Evolutionary conservation across 2,113 vertebrate species (phyloP).

Genomic region (Donacobius atricapilla): DNA sequence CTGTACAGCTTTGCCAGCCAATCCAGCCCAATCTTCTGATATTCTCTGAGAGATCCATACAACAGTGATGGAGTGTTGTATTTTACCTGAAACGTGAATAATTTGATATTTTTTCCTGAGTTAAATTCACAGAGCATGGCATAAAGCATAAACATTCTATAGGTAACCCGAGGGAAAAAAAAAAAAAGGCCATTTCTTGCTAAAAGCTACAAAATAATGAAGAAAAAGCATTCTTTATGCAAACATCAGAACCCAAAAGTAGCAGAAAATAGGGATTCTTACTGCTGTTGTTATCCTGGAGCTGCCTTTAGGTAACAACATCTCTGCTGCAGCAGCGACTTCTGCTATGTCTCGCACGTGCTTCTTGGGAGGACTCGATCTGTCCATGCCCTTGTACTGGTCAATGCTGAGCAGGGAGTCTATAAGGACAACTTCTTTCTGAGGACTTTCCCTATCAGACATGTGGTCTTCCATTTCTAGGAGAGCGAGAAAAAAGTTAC

Average conservation of each 20-base stretch:
- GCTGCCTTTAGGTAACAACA: conserved; percentile 87
- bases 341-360: conserved; percentile 84
- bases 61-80: conserved; percentile 79
- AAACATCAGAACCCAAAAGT: background rate
- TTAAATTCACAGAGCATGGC: background rate
- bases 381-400: conserved; percentile 80
- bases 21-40: conserved; percentile 89
- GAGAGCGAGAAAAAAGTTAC: background rate
- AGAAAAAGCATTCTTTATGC: background rate
- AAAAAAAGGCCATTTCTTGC: background rate
- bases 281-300: conserved; percentile 82
- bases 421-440: conserved; percentile 83
- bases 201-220: background rate
- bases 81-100: conserved; percentile 65
- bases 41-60: conserved; percentile 85
- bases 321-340: conserved; percentile 86
- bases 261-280: conserved; percentile 26
- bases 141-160: background rate
- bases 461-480: conserved; percentile 74
- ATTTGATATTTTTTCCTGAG: background rate
- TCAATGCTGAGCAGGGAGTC: conserved; percentile 88
- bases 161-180: background rate
- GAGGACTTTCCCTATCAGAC: conserved; percentile 54
- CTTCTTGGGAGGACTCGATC: conserved; percentile 72
- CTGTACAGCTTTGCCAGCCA: conserved; percentile 87